phyloP scores from a whole-genome alignment of 2,797 vertebrate genomes.

The Leuciscus waleckii region DNA sequence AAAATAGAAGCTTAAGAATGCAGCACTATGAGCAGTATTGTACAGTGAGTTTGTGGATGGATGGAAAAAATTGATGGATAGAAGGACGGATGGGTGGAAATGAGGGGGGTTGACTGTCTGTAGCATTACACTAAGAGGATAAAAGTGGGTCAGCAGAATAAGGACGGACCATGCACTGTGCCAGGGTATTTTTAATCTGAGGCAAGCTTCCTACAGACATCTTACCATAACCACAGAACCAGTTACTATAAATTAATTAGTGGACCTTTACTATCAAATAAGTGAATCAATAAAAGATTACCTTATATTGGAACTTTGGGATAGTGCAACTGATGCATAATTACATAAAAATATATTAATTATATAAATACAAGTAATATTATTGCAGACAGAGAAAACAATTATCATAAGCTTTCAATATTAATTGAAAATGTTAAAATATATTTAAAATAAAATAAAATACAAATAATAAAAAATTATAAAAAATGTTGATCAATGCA shows the following conservation, averaged over 20 bases:
- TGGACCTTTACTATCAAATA: background rate
- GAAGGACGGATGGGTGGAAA: slow-evolving; percentile 45
- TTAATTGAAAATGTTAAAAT: background rate
- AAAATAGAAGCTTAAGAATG: slow-evolving; percentile 15
- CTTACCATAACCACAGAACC: slow-evolving; percentile 43
- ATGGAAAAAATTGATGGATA: slow-evolving; percentile 27
- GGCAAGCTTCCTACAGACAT: slow-evolving; percentile 14
- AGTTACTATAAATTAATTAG: background rate
- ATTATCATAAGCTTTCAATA: background rate
- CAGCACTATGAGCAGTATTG: background rate
- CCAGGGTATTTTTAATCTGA: slow-evolving; percentile 32
- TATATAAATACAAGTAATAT: background rate
- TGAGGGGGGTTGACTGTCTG: slow-evolving; percentile 47
- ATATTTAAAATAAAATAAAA: background rate
- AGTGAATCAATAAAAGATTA: background rate
- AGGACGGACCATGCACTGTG: slow-evolving; percentile 14
- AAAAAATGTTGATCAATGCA: background rate
- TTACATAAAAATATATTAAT: background rate
- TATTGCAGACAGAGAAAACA: background rate
- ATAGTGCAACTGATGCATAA: background rate
- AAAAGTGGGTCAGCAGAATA: slow-evolving; percentile 43
- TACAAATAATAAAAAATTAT: background rate
- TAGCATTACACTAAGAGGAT: slow-evolving; percentile 49
- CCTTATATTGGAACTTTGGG: background rate
- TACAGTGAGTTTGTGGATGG: background rate